Conservation (phyloP, 1,140 invertebrate genomes). For the Harpegnathos saltator region DNA sequence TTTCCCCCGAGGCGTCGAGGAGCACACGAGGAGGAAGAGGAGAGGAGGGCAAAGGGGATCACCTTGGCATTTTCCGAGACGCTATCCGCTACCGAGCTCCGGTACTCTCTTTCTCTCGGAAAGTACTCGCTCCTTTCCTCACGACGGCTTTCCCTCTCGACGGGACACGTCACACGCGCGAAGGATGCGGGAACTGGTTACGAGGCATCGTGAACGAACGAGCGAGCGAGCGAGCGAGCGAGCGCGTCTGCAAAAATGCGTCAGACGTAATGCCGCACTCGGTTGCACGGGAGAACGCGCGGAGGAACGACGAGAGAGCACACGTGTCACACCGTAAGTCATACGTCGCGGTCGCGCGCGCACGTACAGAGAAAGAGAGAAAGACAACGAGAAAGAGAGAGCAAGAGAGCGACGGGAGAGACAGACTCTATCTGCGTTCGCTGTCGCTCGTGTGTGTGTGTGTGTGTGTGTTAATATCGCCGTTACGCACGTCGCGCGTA, state of each 20-base stretch:
- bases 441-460: neutral
- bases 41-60: conserved; percentile 36
- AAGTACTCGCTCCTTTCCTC: neutral
- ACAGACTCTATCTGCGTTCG: too few species aligned
- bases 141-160: neutral
- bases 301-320: too few species aligned
- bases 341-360: neutral
- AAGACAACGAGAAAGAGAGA: too few species aligned
- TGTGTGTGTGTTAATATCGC: too few species aligned
- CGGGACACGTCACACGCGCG: conserved; percentile 56
- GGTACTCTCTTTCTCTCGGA: neutral
- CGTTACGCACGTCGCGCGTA: neutral
- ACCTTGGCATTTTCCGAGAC: conserved; percentile 65
- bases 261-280: neutral
- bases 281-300: neutral
- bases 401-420: too few species aligned
- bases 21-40: neutral
- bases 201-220: conserved; percentile 65
- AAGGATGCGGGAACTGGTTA: conserved; percentile 31
- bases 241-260: neutral
- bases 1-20: conserved; percentile 26
- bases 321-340: conserved; percentile 15
- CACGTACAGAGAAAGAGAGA: neutral
- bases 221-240: too few species aligned
- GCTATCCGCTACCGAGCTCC: neutral